These are phyloP conservation scores for Lasioglossum morio DNA, from an alignment of 2,888 invertebrate genomes.

Conservation along the genomic window DNA sequence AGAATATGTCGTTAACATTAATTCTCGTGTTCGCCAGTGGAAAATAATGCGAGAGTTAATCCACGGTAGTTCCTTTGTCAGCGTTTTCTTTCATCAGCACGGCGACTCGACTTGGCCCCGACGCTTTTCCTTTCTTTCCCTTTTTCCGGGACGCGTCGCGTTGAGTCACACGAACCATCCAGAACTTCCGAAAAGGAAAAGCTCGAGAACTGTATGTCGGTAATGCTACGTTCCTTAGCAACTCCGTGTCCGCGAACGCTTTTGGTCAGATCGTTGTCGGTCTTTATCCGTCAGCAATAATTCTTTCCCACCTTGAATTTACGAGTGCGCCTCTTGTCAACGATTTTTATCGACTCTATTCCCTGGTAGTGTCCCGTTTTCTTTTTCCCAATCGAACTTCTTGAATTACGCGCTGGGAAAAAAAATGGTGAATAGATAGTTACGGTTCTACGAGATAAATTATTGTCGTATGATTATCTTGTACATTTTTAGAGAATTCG, in stretches of 20 bases:
- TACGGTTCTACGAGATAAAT: constrained; percentile 49
- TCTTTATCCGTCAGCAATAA: constrained; percentile 56
- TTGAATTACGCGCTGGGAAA: neutral
- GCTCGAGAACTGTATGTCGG: constrained; percentile 38
- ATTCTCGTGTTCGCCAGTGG: neutral
- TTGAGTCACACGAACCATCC: constrained; percentile 54
- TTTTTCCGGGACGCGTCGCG: neutral
- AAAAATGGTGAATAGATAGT: neutral
- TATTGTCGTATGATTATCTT: constrained; percentile 15
- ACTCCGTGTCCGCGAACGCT: constrained; percentile 33
- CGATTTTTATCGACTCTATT: constrained; percentile 59
- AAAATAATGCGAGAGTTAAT: constrained; percentile 43
- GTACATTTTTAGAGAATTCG: too few species aligned
- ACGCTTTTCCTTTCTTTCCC: constrained; percentile 31
- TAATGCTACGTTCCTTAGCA: constrained; percentile 50
- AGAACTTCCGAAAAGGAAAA: constrained; percentile 43
- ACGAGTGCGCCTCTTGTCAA: constrained; percentile 35
- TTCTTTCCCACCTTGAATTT: constrained; percentile 61
- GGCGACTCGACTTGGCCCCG: neutral
- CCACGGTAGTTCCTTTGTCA: constrained; percentile 50
- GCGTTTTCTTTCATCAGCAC: constrained; percentile 32
- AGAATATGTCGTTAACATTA: neutral
- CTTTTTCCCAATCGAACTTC: neutral
- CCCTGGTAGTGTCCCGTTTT: neutral
- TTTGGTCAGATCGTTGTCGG: constrained; percentile 54